Evolutionary conservation across 2,888 invertebrate genomes (phyloP).

Genomic region (Pristionchus arcanus): DNA sequence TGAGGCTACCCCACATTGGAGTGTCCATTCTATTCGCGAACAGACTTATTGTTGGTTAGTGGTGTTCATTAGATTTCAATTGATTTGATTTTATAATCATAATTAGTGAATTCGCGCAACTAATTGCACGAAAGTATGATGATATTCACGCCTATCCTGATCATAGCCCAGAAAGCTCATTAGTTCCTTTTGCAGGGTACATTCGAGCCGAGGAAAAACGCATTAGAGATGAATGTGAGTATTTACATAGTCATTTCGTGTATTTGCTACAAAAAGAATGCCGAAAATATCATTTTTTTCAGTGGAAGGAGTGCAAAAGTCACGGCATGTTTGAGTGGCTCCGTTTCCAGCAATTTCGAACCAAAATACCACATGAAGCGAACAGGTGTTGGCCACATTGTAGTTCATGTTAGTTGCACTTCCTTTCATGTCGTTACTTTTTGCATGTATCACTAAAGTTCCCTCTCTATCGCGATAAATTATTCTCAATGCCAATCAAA

Average conservation of each 20-base stretch:
- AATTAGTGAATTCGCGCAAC: background rate
- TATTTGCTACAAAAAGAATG: background rate
- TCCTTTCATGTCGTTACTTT: background rate
- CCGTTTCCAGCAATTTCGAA: background rate
- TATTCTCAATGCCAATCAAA: background rate
- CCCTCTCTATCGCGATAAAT: background rate
- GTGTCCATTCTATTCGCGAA: constrained; percentile 20
- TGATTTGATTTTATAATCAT: background rate
- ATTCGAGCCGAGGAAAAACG: constrained; percentile 3
- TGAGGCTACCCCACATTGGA: constrained; percentile 15
- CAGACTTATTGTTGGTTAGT: background rate
- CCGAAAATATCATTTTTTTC: background rate
- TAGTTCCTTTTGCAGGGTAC: constrained; percentile 25
- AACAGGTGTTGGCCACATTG: background rate
- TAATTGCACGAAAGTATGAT: too few species aligned
- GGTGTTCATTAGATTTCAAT: background rate
- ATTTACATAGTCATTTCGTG: background rate
- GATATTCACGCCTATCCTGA: too few species aligned
- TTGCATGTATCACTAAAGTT: background rate
- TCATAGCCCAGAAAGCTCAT: too few species aligned
- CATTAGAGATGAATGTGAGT: background rate
- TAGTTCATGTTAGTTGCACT: background rate
- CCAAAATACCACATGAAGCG: background rate
- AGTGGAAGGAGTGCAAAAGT: constrained; percentile 26
- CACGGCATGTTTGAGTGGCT: background rate